Evolutionary conservation across 2,113 vertebrate species (phyloP).

Genomic region (Toxotes jaculatrix): DNA sequence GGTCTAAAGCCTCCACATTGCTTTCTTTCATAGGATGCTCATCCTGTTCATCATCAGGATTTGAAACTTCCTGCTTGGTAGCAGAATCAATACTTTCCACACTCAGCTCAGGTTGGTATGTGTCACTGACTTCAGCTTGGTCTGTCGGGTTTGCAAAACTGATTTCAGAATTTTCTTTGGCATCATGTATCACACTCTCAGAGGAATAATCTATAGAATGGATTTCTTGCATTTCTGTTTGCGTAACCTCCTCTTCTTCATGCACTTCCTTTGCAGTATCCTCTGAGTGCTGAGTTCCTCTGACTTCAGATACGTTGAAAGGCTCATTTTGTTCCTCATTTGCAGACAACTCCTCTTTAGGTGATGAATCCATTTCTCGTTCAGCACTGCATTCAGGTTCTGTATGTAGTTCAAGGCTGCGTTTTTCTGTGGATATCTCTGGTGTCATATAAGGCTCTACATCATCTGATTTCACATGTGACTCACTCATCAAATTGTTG

Average conservation of each 20-base stretch:
- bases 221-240: constrained; percentile 3
- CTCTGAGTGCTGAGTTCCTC: not conserved
- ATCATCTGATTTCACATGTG: not conserved
- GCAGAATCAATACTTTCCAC: fast-evolving
- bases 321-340: constrained; percentile 8
- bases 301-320: not conserved
- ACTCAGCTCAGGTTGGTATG: not conserved
- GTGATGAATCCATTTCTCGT: not conserved
- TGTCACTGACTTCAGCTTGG: constrained; percentile 19
- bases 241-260: not conserved
- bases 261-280: not conserved
- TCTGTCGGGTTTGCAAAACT: not conserved
- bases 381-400: constrained; percentile 3
- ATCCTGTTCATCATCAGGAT: not conserved
- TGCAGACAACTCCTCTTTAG: not conserved
- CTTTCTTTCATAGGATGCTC: not conserved
- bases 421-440: constrained; percentile 7
- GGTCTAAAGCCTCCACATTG: too few species aligned
- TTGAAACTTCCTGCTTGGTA: not conserved
- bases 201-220: not conserved
- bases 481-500: not conserved
- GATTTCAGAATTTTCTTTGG: not conserved
- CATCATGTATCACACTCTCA: not conserved
- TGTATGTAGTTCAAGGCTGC: not conserved
- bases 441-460: not conserved